Percentiles rank a stretch among this genome's conserved stretches.
phyloP scores from a whole-genome alignment of 1,140 invertebrate genomes.

The Zaprionus camerounensis region DNA sequence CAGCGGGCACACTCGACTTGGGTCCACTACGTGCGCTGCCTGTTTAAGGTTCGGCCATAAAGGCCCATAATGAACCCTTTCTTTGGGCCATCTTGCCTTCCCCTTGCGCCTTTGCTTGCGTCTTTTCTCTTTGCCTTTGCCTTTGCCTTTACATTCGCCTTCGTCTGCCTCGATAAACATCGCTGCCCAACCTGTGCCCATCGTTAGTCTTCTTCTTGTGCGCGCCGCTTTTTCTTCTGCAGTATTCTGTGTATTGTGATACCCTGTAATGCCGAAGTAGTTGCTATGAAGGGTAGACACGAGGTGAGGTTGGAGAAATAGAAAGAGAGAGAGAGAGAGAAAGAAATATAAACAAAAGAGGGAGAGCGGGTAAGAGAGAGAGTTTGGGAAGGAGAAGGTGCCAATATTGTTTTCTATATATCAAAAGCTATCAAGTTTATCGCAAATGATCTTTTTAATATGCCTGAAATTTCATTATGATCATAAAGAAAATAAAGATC shows the following conservation, averaged over 20 bases:
- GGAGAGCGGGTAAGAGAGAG: too few species aligned
- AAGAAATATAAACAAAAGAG: too few species aligned
- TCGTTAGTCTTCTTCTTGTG: conserved; percentile 63
- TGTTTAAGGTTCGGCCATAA: conserved; percentile 65
- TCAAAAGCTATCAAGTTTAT: too few species aligned
- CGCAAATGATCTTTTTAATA: too few species aligned
- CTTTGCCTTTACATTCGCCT: conserved; percentile 20
- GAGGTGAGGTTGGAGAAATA: not conserved
- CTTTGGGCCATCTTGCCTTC: conserved; percentile 60
- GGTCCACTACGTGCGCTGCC: conserved; percentile 66
- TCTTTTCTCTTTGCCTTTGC: conserved; percentile 44
- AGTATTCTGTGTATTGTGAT: conserved; percentile 6
- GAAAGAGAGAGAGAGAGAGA: too few species aligned
- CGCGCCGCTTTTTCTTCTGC: not conserved
- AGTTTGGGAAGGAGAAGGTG: too few species aligned
- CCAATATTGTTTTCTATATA: too few species aligned
- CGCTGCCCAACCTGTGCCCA: conserved; percentile 45
- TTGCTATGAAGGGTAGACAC: not conserved
- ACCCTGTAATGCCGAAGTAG: not conserved
- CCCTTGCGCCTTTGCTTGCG: conserved; percentile 13
- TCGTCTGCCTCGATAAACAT: conserved; percentile 65
- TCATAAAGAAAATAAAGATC: too few species aligned
- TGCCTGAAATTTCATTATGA: too few species aligned
- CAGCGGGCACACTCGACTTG: conserved; percentile 56
- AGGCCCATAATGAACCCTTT: conserved; percentile 76